Percentiles rank a stretch among this genome's conserved stretches.
These are phyloP conservation scores for Nemotelus nigrinus DNA, from an alignment of 2,888 invertebrate species.

Conservation along the genomic window DNA sequence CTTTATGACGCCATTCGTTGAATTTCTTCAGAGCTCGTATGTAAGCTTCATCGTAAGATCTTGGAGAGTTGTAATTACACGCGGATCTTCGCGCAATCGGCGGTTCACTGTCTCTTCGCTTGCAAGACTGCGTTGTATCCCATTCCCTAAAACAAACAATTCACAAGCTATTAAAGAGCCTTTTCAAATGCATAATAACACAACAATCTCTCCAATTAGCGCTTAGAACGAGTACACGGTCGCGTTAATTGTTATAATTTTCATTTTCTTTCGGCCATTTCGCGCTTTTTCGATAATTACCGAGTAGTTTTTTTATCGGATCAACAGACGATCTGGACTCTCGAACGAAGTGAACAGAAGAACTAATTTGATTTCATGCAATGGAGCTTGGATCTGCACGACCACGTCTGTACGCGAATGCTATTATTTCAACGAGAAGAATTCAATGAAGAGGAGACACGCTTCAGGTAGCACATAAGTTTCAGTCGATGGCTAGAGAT, in stretches of 20 bases:
- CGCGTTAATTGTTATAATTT: constrained; percentile 20
- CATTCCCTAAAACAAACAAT: constrained; percentile 52
- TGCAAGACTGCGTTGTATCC: constrained; percentile 52
- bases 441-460: constrained; percentile 48
- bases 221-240: constrained; percentile 8
- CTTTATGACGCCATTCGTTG: constrained; percentile 54
- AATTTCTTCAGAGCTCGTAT: constrained; percentile 54
- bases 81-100: constrained; percentile 49
- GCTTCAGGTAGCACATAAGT: constrained; percentile 45
- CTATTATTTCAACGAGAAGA: constrained; percentile 27
- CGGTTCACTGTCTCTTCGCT: constrained; percentile 55
- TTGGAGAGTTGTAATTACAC: constrained; percentile 45
- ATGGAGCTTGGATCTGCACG: constrained; percentile 8
- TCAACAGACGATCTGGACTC: constrained; percentile 6
- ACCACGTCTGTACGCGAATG: constrained; percentile 22
- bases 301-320: not conserved
- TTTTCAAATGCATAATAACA: not conserved
- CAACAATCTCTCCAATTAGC: constrained; percentile 17
- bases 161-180: not conserved
- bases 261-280: not conserved
- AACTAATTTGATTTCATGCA: constrained; percentile 24
- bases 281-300: constrained; percentile 26
- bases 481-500: constrained; percentile 26
- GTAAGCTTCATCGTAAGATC: constrained; percentile 54
- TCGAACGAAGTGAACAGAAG: not conserved